Percentiles rank a stretch among this genome's conserved stretches.
Evolutionary conservation across 2,888 invertebrate genomes (phyloP).

Genomic region (Pachymerium ferrugineum): DNA sequence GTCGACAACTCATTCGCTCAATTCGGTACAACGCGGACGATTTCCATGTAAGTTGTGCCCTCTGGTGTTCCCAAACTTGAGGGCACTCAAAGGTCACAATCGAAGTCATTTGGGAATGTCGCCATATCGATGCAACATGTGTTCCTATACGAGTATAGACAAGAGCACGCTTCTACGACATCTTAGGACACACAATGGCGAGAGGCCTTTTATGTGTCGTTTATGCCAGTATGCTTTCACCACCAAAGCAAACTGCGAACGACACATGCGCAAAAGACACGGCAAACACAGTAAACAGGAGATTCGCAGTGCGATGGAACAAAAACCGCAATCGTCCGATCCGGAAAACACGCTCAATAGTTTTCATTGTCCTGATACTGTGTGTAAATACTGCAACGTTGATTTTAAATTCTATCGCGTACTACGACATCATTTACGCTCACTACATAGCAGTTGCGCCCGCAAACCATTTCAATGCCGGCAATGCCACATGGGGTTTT

Average conservation of each 20-base stretch:
- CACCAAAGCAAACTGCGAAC: constrained; percentile 93
- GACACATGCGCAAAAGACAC: constrained; percentile 87
- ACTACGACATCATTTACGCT: constrained; percentile 48
- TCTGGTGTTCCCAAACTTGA: constrained; percentile 77
- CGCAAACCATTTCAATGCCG: constrained; percentile 47
- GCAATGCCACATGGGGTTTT: constrained; percentile 47
- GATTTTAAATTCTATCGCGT: constrained; percentile 49
- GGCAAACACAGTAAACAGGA: constrained; percentile 79
- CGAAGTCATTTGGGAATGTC: constrained; percentile 47
- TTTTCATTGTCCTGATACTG: constrained; percentile 45
- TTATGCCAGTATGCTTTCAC: constrained; percentile 96
- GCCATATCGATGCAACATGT: constrained; percentile 89
- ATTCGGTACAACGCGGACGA: constrained; percentile 31
- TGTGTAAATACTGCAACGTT: constrained; percentile 49
- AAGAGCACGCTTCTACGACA: constrained; percentile 87
- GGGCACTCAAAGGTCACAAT: constrained; percentile 86
- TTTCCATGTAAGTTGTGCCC: constrained; percentile 86
- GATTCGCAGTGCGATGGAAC: constrained; percentile 69
- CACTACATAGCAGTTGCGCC: constrained; percentile 44
- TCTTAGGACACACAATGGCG: constrained; percentile 90
- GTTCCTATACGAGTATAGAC: constrained; percentile 79
- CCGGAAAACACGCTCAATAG: constrained; percentile 37
- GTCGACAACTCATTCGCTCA: not conserved
- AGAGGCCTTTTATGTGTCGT: constrained; percentile 87
- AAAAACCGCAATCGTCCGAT: constrained; percentile 36